Conservation (phyloP, 1,140 invertebrate genomes). For the Bombus confusus region DNA sequence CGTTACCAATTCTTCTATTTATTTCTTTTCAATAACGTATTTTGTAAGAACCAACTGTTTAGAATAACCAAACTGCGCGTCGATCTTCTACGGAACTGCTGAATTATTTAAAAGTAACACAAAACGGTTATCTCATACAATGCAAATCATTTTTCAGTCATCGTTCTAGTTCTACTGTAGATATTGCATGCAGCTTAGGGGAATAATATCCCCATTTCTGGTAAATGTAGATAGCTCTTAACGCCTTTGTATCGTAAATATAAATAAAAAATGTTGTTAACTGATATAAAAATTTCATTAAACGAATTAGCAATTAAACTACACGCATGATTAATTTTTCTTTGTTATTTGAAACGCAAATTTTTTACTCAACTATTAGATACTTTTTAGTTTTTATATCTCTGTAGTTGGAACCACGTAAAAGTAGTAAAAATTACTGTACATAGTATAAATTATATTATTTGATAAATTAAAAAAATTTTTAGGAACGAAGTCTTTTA, state of each 20-base stretch:
- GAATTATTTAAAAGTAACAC: constrained; percentile 30
- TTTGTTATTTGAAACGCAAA: not conserved
- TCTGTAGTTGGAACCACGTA: too few species aligned
- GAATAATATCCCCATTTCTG: not conserved
- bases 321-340: not conserved
- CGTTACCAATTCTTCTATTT: not conserved
- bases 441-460: not conserved
- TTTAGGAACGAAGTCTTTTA: not conserved
- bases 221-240: not conserved
- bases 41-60: not conserved
- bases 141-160: not conserved
- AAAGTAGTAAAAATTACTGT: too few species aligned
- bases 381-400: too few species aligned
- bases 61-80: not conserved
- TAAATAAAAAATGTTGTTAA: not conserved
- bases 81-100: constrained; percentile 2
- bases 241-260: not conserved
- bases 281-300: not conserved
- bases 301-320: not conserved
- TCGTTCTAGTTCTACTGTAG: not conserved
- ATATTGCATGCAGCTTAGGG: not conserved
- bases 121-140: constrained; percentile 8
- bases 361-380: not conserved
- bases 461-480: not conserved
- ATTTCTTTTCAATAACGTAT: not conserved